phyloP scores from a whole-genome alignment of 2,888 invertebrate genomes.

The Euzetes globulus region DNA sequence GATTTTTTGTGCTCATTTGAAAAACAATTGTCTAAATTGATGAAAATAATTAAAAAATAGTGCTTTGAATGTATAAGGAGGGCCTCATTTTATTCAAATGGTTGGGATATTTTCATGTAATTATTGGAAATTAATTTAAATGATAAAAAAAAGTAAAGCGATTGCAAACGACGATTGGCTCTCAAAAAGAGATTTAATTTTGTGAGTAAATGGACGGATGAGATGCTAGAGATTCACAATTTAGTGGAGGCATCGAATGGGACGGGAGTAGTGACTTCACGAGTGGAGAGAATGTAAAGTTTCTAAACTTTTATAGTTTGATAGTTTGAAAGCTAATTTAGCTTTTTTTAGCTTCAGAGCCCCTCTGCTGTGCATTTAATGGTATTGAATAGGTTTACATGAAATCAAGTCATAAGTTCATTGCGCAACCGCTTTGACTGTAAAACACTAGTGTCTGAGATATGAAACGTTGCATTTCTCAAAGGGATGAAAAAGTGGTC shows the following conservation, averaged over 20 bases:
- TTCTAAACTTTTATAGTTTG: neutral
- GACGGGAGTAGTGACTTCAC: neutral
- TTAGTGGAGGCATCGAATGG: neutral
- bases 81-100: neutral
- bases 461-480: constrained; percentile 22
- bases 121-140: too few species aligned
- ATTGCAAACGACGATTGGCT: too few species aligned
- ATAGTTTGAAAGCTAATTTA: constrained; percentile 8
- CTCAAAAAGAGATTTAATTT: too few species aligned
- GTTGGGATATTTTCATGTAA: too few species aligned
- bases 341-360: constrained; percentile 7
- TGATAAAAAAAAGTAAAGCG: too few species aligned
- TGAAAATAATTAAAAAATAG: too few species aligned
- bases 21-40: too few species aligned
- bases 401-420: constrained; percentile 18
- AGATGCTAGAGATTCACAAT: neutral
- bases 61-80: too few species aligned
- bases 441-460: neutral
- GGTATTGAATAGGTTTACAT: constrained; percentile 15
- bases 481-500: constrained; percentile 29
- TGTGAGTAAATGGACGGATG: neutral
- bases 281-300: neutral
- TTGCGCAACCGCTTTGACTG: constrained; percentile 15
- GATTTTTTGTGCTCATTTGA: too few species aligned
- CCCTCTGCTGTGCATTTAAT: constrained; percentile 18